phyloP scores from a whole-genome alignment of 2,888 invertebrate species.

The Gastracanthus pulcherrimus region DNA sequence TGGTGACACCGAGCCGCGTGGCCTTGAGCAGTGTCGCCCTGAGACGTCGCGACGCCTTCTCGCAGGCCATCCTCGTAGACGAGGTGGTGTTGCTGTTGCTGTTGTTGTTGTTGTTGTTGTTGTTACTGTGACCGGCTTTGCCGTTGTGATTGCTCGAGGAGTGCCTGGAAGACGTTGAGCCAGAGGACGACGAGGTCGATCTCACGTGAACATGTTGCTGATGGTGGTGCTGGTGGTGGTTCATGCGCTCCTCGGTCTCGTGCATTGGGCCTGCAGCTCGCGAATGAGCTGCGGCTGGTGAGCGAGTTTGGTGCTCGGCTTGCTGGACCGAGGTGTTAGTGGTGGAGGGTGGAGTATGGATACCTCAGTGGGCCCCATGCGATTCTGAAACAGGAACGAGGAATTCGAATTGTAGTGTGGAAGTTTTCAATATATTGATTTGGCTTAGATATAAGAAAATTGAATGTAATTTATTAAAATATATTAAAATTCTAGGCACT shows the following conservation, averaged over 20 bases:
- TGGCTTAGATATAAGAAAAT: too few relatives aligned
- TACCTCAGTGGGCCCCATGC: slow-evolving; percentile 46
- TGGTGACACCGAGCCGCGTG: slow-evolving; percentile 71
- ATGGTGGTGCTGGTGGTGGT: slow-evolving; percentile 52
- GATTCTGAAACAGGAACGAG: slow-evolving; percentile 18
- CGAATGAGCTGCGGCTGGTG: not conserved
- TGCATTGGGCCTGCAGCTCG: slow-evolving; percentile 53
- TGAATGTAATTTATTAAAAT: too few relatives aligned
- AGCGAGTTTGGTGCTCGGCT: not conserved
- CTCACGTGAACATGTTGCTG: slow-evolving; percentile 12
- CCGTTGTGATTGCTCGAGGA: slow-evolving; percentile 40
- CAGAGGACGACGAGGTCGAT: slow-evolving; percentile 48
- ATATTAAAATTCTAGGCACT: too few relatives aligned
- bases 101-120: not conserved
- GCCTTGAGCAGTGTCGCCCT: slow-evolving; percentile 72
- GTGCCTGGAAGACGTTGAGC: slow-evolving; percentile 51
- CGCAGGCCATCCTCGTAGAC: slow-evolving; percentile 74
- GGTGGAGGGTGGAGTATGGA: not conserved
- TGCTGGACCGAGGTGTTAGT: not conserved
- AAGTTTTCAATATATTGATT: too few relatives aligned
- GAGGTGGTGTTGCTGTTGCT: slow-evolving; percentile 57
- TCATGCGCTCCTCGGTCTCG: slow-evolving; percentile 59
- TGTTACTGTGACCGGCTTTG: not conserved
- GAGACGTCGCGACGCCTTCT: slow-evolving; percentile 72
- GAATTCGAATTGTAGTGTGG: too few relatives aligned